These are phyloP conservation scores for Calypte anna DNA, from an alignment of 2,113 vertebrate species.

Conservation along the genomic window DNA sequence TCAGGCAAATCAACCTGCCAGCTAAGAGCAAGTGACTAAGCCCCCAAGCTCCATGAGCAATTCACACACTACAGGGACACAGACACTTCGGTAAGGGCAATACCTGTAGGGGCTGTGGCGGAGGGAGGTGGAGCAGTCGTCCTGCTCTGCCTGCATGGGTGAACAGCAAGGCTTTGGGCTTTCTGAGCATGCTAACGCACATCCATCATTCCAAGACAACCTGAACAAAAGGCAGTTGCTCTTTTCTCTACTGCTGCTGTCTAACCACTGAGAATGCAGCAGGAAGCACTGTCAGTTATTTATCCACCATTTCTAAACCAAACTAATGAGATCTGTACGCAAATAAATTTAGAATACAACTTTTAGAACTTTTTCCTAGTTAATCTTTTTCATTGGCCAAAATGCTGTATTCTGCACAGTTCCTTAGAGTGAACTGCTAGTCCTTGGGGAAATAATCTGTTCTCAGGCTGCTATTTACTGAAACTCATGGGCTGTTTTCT, in stretches of 20 bases:
- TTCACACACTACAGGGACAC: fast-evolving
- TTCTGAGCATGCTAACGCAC: neutral
- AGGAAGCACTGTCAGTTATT: neutral
- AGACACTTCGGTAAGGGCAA: neutral
- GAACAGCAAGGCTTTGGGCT: neutral
- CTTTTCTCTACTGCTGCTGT: neutral
- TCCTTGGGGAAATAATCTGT: neutral
- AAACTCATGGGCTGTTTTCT: neutral
- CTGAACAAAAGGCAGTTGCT: neutral
- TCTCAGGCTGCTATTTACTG: neutral
- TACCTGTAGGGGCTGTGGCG: neutral
- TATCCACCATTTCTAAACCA: neutral
- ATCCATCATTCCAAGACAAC: fast-evolving
- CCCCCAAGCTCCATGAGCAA: neutral
- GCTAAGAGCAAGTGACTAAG: neutral
- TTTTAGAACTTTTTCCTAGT: neutral
- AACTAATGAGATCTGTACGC: neutral
- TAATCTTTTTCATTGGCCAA: neutral
- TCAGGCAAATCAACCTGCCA: neutral
- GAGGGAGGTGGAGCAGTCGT: neutral
- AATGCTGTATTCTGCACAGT: neutral
- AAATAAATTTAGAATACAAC: neutral
- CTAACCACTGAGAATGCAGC: neutral
- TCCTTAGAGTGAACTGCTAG: neutral
- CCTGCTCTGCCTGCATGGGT: neutral